Evolutionary conservation across 2,113 vertebrate genomes (phyloP).

Genomic region (Sander lucioperca): DNA sequence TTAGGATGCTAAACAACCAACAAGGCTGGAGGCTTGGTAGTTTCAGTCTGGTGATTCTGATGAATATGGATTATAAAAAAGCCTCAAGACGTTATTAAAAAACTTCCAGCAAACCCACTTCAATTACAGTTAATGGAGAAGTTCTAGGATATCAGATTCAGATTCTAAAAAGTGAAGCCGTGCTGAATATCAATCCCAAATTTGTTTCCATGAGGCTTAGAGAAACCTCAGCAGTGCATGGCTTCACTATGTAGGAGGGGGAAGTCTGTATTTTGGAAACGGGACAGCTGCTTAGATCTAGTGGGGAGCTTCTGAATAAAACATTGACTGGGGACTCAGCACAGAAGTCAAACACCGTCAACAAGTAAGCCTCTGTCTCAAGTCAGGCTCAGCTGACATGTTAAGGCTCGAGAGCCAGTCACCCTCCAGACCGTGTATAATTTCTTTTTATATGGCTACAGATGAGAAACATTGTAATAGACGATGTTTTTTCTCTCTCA

Average conservation of each 20-base stretch:
- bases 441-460: background rate
- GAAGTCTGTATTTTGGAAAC: conserved; percentile 42
- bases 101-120: conserved; percentile 29
- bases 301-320: conserved; percentile 75
- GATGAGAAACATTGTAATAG: background rate
- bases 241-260: conserved; percentile 34
- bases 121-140: conserved; percentile 24
- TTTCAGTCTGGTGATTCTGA: conserved; percentile 17
- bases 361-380: conserved; percentile 76
- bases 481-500: background rate
- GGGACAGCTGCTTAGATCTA: conserved; percentile 70
- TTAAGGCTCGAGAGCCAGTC: conserved; percentile 12
- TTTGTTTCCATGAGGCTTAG: conserved; percentile 47
- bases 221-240: conserved; percentile 44
- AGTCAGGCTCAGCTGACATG: conserved; percentile 58
- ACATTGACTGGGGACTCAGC: conserved; percentile 57
- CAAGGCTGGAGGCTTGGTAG: background rate
- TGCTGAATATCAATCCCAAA: conserved; percentile 51
- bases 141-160: conserved; percentile 24
- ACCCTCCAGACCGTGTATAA: background rate
- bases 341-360: conserved; percentile 66
- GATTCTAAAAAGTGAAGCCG: conserved; percentile 34
- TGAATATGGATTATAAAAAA: conserved; percentile 19
- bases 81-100: conserved; percentile 10
- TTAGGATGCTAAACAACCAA: conserved; percentile 29